Base-by-base conservation (phyloP, 92 coral and sea anemone species). In the Micromussa lordhowensis region DNA sequence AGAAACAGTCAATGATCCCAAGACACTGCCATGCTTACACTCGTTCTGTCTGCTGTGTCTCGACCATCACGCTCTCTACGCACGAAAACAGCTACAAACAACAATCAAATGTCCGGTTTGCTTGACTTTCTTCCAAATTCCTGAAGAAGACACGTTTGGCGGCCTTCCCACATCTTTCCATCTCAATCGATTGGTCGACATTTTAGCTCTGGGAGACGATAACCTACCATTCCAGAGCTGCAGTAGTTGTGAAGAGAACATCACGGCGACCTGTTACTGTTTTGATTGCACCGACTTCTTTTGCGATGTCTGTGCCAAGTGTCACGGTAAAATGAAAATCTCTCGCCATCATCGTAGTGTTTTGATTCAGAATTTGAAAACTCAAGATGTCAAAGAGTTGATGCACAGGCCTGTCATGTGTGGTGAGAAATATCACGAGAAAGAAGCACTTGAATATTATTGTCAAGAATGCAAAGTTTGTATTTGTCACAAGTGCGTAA, bases 111-210 rank as follows among this genome's bases (percentile, higher is more conserved):
- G n/a, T n/a, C n/a, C n/a, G n/a, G n/a, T n/a, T n/a, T n/a, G n/a
- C n/a, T n/a, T n/a, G n/a, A n/a, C n/a, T n/a, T n/a, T n/a, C n/a
- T n/a, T n/a, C n/a, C n/a, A n/a, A n/a, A n/a, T n/a, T n/a, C n/a
- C n/a, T n/a, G n/a, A n/a, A n/a, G n/a, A n/a, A n/a, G n/a, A n/a
- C n/a, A n/a, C n/a, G n/a, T n/a, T n/a, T n/a, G n/a, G n/a, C n/a
- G n/a, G n/a, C n/a, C n/a, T n/a, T n/a, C n/a, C n/a, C 0, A 44
- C 83, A 28, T 81, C 85, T 35, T 81, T 59, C 18, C 75, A 81
- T 81, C 85, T 81, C 57, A 81, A 81, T 28, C 85, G 85, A 29
- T 13, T 81, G 31, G 74, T 81, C 35, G 85, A 81, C 34, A 21
- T 81, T 36, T 70, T 81, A 2, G 75, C 85, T 26, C 85, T 81